Evolutionary conservation across 2,797 vertebrate species (phyloP), one percentile per base, ranked within the genome.

Genomic region (Huso huso): DNA sequence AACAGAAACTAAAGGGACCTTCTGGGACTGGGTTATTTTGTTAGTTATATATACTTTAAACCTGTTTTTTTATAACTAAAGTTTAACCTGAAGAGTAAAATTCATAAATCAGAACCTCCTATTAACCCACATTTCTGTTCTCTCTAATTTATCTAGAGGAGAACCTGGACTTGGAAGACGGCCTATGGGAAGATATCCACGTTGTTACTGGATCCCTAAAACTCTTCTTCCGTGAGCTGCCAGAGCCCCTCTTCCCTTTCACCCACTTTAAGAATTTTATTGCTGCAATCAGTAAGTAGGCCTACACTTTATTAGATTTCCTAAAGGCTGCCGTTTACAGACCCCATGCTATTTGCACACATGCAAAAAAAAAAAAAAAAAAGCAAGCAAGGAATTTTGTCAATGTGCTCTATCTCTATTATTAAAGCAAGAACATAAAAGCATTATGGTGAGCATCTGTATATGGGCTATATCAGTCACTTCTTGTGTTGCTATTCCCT

Each of bases 131-230:
- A 5, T 10, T 65, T n/a, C 10, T 23, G 7, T 12, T 8, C 3
- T 66, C 48, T 0, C 3, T 66, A 1, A 68, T 52, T 76, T 64
- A 72, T 62, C 1, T 87, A 97, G 96, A 97, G 0, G 94, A 97
- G 62, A 86, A 86, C 15, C 76, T 98, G 72, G 92, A 95, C 80
- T 83, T 98, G 79, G 92, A 95, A 2, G 92, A 95, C 0, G 93
- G 94, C 1, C 91, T 89, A 74, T 96, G 94, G 94, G 92, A 95
- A 71, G 96, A 98, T 73, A 88, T 98, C 68, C 95, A 98, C 0
- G 94, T 98, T 2, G 88, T 98, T 81, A 91, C 94, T 0, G 95
- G 96, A 2, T 93, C 95, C 0, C 81, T 98, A 71, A 98, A 98
- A 70, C 91, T 98, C 4, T 98, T 98, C 86, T 87, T 97, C 60